Base-by-base conservation (phyloP, 2,113 vertebrate species). In the Anser brachyrhynchus region DNA sequence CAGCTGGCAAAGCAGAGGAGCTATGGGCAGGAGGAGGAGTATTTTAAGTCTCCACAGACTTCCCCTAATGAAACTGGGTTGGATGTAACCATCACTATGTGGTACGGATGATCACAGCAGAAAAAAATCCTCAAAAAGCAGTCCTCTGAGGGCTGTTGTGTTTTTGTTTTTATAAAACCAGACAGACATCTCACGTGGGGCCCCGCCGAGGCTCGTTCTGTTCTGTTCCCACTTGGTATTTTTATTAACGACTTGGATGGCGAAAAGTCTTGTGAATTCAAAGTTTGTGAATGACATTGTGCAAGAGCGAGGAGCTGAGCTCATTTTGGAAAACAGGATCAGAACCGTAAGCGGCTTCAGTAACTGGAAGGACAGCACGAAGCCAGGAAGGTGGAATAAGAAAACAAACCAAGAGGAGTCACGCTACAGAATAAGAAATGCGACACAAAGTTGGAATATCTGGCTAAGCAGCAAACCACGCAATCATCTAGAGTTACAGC, bases 391-490 rank as follows among this genome's bases (percentile, higher is more conserved):
- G 57, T 64, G 92, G 73, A 61, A 81, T 71, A 79, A 91, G 79
- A 58, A 83, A 70, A 80, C 71, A 66, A 96, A 83, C 29, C 21
- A 51, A 59, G 41, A 76, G 65, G 61, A 94, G 52, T 9, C 43
- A 46, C 1, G 16, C 35, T 86, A 43, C 1, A 12, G 67, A 86
- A 90, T 76, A 70, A 74, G 23, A 88, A 89, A 92, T 64, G 59
- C 44, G 82, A 73, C 22, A 35, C 9, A 1, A 77, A 70, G 58
- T 15, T 1, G 31, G 75, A 88, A 55, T 51, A 66, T 41, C 75
- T 88, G 90, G 88, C 72, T 67, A 84, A 90, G 80, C 76, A 96
- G 86, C 64, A 93, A 90, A 78, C 64, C 51, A 76, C 92, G 70
- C 39, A 41, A 59, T 61, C 59, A 13, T 43, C 69, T 59, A 0